Evolutionary conservation across 2,797 vertebrate genomes (phyloP).

Genomic region (Miichthys miiuy): DNA sequence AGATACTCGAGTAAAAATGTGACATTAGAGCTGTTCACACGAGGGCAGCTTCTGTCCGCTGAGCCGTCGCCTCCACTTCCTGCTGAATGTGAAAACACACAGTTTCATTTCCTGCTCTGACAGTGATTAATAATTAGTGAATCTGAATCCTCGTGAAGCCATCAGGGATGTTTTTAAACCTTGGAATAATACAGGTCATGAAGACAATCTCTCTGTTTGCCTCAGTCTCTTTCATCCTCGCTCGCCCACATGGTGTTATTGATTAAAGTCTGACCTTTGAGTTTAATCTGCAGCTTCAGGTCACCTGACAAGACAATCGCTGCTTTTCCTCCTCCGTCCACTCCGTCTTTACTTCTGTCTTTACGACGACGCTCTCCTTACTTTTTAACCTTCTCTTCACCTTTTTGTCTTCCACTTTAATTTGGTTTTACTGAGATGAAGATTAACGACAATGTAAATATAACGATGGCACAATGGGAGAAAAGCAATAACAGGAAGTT

Average conservation of each 20-base stretch:
- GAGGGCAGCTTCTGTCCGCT: background rate
- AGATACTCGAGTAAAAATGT: no score
- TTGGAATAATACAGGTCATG: background rate
- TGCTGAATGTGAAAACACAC: constrained; percentile 7
- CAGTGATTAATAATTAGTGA: constrained; percentile 35
- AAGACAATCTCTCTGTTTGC: background rate
- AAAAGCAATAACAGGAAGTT: background rate
- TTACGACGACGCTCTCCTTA: accelerated
- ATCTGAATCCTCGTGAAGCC: constrained; percentile 3
- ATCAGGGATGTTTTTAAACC: constrained; percentile 5
- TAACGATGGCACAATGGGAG: background rate
- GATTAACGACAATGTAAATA: background rate
- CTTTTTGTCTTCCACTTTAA: background rate
- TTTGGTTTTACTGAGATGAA: background rate
- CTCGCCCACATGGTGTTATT: background rate
- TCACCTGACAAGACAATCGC: background rate
- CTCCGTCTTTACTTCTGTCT: background rate
- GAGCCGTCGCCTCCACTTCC: constrained; percentile 1
- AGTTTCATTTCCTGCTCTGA: constrained; percentile 38
- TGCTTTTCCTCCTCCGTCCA: background rate
- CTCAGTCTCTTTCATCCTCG: background rate
- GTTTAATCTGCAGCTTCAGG: constrained; percentile 32
- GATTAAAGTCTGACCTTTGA: constrained; percentile 44
- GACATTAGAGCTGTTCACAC: no score
- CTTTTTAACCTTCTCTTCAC: background rate